Base-by-base conservation (phyloP, 2,888 invertebrate species). In the Dryomyza anilis region DNA sequence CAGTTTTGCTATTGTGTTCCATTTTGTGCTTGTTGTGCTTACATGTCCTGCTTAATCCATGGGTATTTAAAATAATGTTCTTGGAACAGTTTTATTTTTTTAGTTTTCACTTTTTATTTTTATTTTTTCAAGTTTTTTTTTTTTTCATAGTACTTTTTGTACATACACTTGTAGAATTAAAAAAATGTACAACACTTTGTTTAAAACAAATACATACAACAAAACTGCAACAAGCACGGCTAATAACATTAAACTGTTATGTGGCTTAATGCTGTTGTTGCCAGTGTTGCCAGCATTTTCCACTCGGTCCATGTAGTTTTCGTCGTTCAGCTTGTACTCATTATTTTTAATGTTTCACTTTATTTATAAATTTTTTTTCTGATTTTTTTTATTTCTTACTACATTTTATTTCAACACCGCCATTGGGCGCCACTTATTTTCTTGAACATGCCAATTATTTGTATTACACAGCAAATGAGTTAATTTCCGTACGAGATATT, bases 231-330 rank as follows among this genome's bases (percentile, higher is more conserved):
- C 62, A 62, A 55, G 27, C 33, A 48, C 33, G 21, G 36, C 56
- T 50, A 48, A 57, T 48, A 56, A 63, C 63, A 48, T 63, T 63
- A 63, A 63, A 63, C 29, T 63, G 46, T 30, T 63, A 50, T 50
- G 57, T 63, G 39, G 57, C 27, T 16, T 46, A n/a, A 19, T 16
- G 45, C 29, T 46, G 29, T 46, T 58, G 45, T 30, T 29, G n/a
- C 30, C 7, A 25, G 16, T 56, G 43, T 50, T 50, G 50, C 25
- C 25, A 14, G 19, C 12, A 10, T 50, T 50, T 23, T 25, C 25
- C 23, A 7, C 25, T 25, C 25, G 23, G 39, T 39, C 3, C 14
- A 2, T 39, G 39, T 7, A 25, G 27, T 27, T 52, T 5, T 27
- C 27, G 14, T 25, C 14, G 52, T 53, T 53, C 10, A n/a, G n/a